A percentile compares a stretch with the other conserved stretches of the same genome.
Conservation (phyloP, 2,797 vertebrate species). For the Myripristis jacobus region DNA sequence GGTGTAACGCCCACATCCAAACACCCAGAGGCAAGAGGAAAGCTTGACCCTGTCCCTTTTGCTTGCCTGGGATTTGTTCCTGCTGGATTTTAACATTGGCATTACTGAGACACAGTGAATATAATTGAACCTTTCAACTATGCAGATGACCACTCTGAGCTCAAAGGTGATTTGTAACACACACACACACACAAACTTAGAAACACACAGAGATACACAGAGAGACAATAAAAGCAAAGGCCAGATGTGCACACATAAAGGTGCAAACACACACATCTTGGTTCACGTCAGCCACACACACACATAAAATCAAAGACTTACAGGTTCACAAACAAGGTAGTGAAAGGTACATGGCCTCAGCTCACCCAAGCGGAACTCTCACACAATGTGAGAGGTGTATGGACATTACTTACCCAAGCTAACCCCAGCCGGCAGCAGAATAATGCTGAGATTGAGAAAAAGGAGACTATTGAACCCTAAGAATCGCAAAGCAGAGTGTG, state of each 20-base stretch:
- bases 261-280: conserved; percentile 1
- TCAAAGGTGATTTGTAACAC: neutral
- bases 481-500: neutral
- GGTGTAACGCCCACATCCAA: conserved; percentile 26
- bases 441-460: neutral
- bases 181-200: neutral
- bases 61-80: conserved; percentile 20
- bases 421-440: neutral
- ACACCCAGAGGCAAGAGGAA: neutral
- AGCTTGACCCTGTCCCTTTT: conserved; percentile 28
- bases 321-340: neutral
- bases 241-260: neutral
- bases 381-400: too few species aligned
- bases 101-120: conserved; percentile 38
- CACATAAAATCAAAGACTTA: neutral
- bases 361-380: neutral
- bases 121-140: conserved; percentile 29
- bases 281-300: neutral
- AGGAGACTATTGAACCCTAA: neutral
- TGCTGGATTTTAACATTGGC: conserved; percentile 29
- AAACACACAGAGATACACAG: neutral
- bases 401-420: neutral
- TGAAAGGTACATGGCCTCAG: neutral
- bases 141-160: conserved; percentile 23
- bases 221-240: neutral